Evolutionary conservation across 2,797 vertebrate genomes (phyloP).

Genomic region (Chaenodraco wilsoni): DNA sequence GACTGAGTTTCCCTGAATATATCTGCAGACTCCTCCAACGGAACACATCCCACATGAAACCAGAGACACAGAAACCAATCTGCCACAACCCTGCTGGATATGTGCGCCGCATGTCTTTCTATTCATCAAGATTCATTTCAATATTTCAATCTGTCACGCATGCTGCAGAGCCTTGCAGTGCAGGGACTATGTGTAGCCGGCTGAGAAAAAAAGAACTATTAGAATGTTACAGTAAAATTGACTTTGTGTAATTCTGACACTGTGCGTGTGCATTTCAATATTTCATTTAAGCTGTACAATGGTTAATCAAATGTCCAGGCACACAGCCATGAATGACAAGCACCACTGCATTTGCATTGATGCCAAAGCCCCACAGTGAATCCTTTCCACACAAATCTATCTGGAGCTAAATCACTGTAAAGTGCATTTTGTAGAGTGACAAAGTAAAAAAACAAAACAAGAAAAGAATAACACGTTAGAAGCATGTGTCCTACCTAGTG

Average conservation of each 20-base stretch:
- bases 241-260: slow-evolving; percentile 37
- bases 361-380: slow-evolving; percentile 13
- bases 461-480: not conserved
- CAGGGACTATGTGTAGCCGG: slow-evolving; percentile 30
- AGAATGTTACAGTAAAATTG: slow-evolving; percentile 48
- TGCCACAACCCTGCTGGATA: slow-evolving; percentile 42
- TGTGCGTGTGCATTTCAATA: slow-evolving; percentile 19
- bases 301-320: slow-evolving; percentile 53
- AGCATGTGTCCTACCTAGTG: not conserved
- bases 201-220: slow-evolving; percentile 20
- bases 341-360: slow-evolving; percentile 31
- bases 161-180: slow-evolving; percentile 14
- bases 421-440: slow-evolving; percentile 8
- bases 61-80: slow-evolving; percentile 42
- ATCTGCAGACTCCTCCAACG: slow-evolving; percentile 25
- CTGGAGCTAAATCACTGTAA: slow-evolving; percentile 19
- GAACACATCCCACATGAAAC: slow-evolving; percentile 33
- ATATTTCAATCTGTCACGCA: slow-evolving; percentile 65
- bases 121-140: slow-evolving; percentile 62
- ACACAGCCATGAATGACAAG: slow-evolving; percentile 43
- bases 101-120: slow-evolving; percentile 42
- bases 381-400: slow-evolving; percentile 23
- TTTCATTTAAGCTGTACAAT: slow-evolving; percentile 56
- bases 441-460: slow-evolving; percentile 2
- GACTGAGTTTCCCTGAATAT: slow-evolving; percentile 16